Evolutionary conservation across 1,140 invertebrate genomes (phyloP).

Genomic region (Achatina immaculata): DNA sequence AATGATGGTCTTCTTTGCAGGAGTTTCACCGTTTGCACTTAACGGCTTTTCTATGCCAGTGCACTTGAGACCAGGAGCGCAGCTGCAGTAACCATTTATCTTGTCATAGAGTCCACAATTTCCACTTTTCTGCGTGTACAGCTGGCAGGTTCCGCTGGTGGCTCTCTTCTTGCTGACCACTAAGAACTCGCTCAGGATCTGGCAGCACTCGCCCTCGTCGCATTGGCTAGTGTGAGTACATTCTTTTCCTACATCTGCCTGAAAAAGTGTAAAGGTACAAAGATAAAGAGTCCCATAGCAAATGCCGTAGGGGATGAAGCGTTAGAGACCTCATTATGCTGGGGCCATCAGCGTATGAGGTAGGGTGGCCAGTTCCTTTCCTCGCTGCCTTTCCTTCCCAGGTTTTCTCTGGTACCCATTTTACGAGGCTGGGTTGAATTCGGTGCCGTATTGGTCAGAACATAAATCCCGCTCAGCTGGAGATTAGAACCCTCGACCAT

Average conservation of each 20-base stretch:
- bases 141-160: neutral
- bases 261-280: neutral
- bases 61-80: neutral
- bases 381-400: too few relatives aligned
- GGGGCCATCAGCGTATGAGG: too few relatives aligned
- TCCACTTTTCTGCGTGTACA: neutral
- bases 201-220: neutral
- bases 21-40: neutral
- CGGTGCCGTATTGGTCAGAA: too few relatives aligned
- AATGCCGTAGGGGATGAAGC: too few relatives aligned
- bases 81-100: neutral
- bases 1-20: neutral
- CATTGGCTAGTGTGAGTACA: neutral
- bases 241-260: neutral
- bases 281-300: too few relatives aligned
- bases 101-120: neutral
- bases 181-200: conserved; percentile 6
- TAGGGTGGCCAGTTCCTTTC: too few relatives aligned
- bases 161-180: conserved; percentile 2
- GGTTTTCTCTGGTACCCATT: too few relatives aligned
- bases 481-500: too few relatives aligned
- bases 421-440: too few relatives aligned
- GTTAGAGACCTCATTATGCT: too few relatives aligned
- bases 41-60: neutral
- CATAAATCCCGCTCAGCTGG: too few relatives aligned